A percentile compares a stretch with the other conserved stretches of the same genome.
These are phyloP conservation scores for Nyleta sp. DNA, from an alignment of 2,888 invertebrate species.

Conservation along the genomic window DNA sequence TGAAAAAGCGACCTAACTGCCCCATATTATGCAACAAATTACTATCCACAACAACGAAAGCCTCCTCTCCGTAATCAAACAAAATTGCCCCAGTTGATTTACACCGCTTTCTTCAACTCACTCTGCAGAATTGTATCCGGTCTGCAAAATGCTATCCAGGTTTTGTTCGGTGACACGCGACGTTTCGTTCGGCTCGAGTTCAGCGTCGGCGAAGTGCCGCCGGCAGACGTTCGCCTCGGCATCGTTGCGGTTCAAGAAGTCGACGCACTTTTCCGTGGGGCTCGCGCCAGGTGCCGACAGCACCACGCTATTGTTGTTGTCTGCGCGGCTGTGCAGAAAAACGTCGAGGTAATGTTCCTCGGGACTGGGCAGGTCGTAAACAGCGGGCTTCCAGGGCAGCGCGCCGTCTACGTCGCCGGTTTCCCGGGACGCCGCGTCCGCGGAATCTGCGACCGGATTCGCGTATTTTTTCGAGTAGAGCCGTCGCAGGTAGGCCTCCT, in stretches of 20 bases:
- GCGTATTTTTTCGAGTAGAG: constrained; percentile 77
- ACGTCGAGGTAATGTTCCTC: constrained; percentile 78
- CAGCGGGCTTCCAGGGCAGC: constrained; percentile 66
- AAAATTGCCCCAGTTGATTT: too few relatives aligned
- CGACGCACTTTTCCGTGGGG: constrained; percentile 80
- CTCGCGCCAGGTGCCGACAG: constrained; percentile 76
- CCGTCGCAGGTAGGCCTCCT: constrained; percentile 80
- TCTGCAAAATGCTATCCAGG: constrained; percentile 71
- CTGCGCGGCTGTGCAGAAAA: constrained; percentile 72
- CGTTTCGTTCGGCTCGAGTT: constrained; percentile 53
- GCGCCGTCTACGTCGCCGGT: constrained; percentile 47
- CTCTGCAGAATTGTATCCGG: constrained; percentile 70
- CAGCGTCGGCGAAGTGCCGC: constrained; percentile 45
- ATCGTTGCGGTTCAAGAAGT: constrained; percentile 74
- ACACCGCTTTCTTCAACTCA: constrained; percentile 67
- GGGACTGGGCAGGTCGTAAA: constrained; percentile 72
- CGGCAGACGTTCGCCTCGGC: constrained; percentile 50
- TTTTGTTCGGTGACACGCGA: constrained; percentile 72
- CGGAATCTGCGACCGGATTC: constrained; percentile 53
- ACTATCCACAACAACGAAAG: too few relatives aligned
- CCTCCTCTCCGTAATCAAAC: too few relatives aligned
- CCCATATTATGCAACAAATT: too few relatives aligned
- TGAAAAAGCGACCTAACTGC: too few relatives aligned
- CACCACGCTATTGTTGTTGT: constrained; percentile 70
- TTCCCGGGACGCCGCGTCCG: constrained; percentile 34